phyloP scores from a whole-genome alignment of 2,113 vertebrate genomes.

The Microcebus griseorufus region DNA sequence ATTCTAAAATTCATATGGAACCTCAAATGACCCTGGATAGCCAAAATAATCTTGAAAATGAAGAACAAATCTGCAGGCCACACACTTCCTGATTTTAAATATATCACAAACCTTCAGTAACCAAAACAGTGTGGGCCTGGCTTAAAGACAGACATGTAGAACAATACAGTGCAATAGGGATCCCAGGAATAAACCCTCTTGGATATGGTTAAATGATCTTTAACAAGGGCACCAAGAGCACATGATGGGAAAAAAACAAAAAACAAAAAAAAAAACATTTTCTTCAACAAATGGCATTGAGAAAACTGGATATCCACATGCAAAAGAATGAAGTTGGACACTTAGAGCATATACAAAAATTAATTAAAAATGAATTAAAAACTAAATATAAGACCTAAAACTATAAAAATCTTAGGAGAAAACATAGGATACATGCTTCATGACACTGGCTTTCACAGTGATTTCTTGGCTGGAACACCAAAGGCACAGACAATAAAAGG shows the following conservation, averaged over 20 bases:
- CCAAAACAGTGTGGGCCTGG: neutral
- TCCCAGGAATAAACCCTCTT: neutral
- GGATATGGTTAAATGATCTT: neutral
- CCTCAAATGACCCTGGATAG: neutral
- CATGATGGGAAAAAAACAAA: neutral
- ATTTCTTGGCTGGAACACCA: neutral
- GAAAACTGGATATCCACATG: neutral
- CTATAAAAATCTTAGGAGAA: neutral
- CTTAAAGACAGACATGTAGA: neutral
- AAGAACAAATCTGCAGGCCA: neutral
- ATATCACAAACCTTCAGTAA: neutral
- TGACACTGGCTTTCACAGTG: neutral
- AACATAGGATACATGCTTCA: neutral
- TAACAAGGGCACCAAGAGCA: neutral
- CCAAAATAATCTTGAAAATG: neutral
- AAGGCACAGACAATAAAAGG: neutral
- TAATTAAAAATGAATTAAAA: neutral
- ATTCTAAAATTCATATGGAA: neutral
- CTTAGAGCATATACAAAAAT: neutral
- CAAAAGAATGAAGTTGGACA: neutral
- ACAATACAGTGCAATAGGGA: accelerated
- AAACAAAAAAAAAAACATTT: neutral
- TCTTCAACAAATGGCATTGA: neutral
- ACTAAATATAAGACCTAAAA: neutral
- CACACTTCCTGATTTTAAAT: neutral